Conservation (phyloP, 2,113 vertebrate species). For the Pelmatolapia mariae region DNA sequence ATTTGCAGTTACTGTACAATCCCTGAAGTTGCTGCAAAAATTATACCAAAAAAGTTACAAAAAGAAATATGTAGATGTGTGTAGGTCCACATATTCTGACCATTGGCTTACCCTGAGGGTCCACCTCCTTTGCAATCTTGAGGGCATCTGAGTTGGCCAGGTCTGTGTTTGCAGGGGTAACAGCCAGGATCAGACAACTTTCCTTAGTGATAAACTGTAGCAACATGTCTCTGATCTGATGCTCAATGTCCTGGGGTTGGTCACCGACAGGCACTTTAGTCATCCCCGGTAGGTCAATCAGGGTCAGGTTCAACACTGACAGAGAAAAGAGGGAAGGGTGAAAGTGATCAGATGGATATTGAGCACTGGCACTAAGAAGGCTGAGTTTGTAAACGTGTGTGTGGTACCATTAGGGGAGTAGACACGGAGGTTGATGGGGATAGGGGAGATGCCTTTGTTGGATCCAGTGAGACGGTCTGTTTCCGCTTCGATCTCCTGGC, state of each 20-base stretch:
- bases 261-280: constrained; percentile 95
- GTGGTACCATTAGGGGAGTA: constrained; percentile 80
- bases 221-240: constrained; percentile 96
- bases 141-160: constrained; percentile 94
- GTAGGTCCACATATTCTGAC: not conserved
- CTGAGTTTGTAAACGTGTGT: not conserved
- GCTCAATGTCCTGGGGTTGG: constrained; percentile 90
- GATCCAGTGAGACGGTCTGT: constrained; percentile 88
- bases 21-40: not conserved
- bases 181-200: constrained; percentile 89
- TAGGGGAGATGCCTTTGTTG: constrained; percentile 91
- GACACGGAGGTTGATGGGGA: constrained; percentile 93
- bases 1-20: not conserved
- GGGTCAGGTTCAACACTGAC: constrained; percentile 86
- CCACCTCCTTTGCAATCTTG: constrained; percentile 92
- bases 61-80: not conserved
- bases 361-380: fast-evolving
- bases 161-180: constrained; percentile 91
- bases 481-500: constrained; percentile 89
- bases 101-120: constrained; percentile 80
- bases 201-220: constrained; percentile 90
- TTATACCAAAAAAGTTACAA: not conserved
- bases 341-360: not conserved
- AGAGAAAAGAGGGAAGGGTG: not conserved
- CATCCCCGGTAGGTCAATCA: constrained; percentile 95